phyloP scores from a whole-genome alignment of 2,888 invertebrate genomes.

The Stramonita haemastoma region DNA sequence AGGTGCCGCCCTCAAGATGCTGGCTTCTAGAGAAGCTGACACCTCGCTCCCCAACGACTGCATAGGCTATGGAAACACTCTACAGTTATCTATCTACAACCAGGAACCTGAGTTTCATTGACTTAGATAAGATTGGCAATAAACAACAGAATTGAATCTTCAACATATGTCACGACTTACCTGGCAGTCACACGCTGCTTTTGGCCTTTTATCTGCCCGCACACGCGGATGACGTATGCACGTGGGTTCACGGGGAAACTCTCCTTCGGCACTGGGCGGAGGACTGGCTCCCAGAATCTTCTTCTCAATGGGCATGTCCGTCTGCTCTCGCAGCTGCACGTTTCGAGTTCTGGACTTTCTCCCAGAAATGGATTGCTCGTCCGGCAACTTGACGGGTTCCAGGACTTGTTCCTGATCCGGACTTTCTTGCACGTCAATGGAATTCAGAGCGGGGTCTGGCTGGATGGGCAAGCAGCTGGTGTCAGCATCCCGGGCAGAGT shows the following conservation, averaged over 20 bases:
- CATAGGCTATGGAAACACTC: too few relatives aligned
- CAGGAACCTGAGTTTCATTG: too few relatives aligned
- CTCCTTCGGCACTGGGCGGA: background rate
- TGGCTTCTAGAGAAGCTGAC: too few relatives aligned
- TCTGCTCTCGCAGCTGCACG: background rate
- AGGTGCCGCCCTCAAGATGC: too few relatives aligned
- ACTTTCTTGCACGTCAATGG: background rate
- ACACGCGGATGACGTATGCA: background rate
- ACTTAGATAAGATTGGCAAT: too few relatives aligned
- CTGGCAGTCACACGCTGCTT: background rate
- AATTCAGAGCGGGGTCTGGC: background rate
- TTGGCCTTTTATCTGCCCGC: background rate
- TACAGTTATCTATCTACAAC: too few relatives aligned
- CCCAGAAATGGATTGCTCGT: background rate
- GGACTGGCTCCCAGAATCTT: too few relatives aligned
- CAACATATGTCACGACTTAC: background rate
- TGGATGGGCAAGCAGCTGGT: background rate
- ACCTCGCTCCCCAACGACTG: too few relatives aligned
- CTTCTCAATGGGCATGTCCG: background rate
- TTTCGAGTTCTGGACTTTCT: background rate
- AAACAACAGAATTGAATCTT: too few relatives aligned
- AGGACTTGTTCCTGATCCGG: background rate
- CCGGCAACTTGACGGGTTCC: background rate
- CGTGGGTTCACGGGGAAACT: background rate
- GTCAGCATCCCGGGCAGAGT: background rate